These are phyloP conservation scores for Bucorvus abyssinicus DNA, from an alignment of 2,797 vertebrate species.

Conservation along the genomic window DNA sequence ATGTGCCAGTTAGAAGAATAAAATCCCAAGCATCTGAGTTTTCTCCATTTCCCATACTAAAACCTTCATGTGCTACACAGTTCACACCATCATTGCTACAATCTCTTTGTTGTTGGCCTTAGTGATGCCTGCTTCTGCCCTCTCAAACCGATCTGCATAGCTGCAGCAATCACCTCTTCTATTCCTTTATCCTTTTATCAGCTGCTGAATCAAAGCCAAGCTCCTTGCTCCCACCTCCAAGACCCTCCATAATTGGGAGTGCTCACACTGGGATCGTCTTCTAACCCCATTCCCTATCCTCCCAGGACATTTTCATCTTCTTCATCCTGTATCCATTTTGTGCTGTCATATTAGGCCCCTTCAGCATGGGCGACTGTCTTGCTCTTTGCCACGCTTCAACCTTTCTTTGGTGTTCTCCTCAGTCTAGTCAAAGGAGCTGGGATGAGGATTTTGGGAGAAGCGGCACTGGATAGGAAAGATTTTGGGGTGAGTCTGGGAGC, in stretches of 20 bases:
- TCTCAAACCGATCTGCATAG: neutral
- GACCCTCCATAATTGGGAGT: neutral
- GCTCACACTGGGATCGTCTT: neutral
- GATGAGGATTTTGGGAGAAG: neutral
- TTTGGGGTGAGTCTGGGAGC: neutral
- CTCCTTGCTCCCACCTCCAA: neutral
- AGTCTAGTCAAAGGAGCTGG: neutral
- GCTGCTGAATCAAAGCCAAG: neutral
- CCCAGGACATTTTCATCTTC: neutral
- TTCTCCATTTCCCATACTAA: neutral
- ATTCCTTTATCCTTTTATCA: neutral
- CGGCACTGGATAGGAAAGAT: neutral
- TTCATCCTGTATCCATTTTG: neutral
- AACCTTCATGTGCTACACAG: neutral
- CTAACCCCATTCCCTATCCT: neutral
- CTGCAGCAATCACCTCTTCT: neutral
- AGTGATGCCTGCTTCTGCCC: neutral
- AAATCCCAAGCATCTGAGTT: neutral
- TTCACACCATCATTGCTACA: neutral
- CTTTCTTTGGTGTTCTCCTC: neutral
- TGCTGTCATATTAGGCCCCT: neutral
- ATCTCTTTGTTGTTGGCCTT: neutral
- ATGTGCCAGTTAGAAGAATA: neutral
- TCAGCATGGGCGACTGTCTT: neutral
- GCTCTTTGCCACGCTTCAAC: accelerated